Conservation (phyloP, 2,888 invertebrate species). For the Drosophila rubida region DNA sequence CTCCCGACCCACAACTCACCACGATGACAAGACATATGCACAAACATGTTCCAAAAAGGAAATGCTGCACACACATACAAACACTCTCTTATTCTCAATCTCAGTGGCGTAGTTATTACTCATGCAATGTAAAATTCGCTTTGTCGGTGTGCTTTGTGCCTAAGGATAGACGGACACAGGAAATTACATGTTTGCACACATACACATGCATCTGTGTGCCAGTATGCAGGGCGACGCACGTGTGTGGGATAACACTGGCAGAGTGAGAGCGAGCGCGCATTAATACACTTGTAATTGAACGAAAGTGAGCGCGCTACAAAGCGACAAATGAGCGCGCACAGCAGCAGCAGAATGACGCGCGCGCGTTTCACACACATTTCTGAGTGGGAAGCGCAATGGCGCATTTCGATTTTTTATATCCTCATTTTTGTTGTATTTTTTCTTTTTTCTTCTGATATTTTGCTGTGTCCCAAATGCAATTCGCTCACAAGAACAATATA, state of each 20-base stretch:
- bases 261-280: constrained; percentile 30
- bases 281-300: constrained; percentile 22
- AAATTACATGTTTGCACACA: constrained; percentile 25
- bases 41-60: constrained; percentile 20
- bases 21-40: constrained; percentile 23
- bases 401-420: constrained; percentile 38
- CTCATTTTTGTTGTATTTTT: neutral
- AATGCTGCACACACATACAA: constrained; percentile 13
- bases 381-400: constrained; percentile 35
- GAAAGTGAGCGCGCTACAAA: constrained; percentile 46
- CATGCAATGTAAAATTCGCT: constrained; percentile 15
- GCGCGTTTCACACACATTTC: constrained; percentile 10
- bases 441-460: constrained; percentile 10
- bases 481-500: constrained; percentile 15
- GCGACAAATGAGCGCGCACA: constrained; percentile 47
- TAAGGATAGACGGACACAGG: constrained; percentile 30
- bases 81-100: constrained; percentile 37
- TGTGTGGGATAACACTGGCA: constrained; percentile 48
- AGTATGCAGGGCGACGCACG: constrained; percentile 33
- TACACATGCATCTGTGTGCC: constrained; percentile 1
- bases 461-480: constrained; percentile 37
- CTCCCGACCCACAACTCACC: constrained; percentile 10
- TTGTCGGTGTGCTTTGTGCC: constrained; percentile 11
- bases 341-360: constrained; percentile 22
- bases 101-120: constrained; percentile 19